These are phyloP conservation scores for Scomberomorus guttatus DNA, from an alignment of 2,797 vertebrate species.

Conservation along the genomic window DNA sequence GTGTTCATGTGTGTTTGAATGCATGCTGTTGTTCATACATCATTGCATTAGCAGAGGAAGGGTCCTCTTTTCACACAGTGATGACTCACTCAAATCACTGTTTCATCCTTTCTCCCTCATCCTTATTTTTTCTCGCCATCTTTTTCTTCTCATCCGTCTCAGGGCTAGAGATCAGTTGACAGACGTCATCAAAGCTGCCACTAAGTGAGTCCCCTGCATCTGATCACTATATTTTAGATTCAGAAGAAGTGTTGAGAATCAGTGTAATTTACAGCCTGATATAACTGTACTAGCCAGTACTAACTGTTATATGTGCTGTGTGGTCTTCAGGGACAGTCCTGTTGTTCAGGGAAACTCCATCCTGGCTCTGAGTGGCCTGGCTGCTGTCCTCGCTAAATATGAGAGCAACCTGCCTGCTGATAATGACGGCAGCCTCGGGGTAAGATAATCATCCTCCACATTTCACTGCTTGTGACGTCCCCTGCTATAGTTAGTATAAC, in stretches of 20 bases:
- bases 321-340: conserved; percentile 90
- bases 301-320: not conserved
- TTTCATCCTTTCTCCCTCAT: not conserved
- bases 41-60: conserved; percentile 34
- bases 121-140: not conserved
- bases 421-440: conserved; percentile 83
- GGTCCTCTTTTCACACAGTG: not conserved
- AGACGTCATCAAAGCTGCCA: conserved; percentile 91
- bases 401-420: conserved; percentile 91
- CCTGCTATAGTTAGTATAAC: not conserved
- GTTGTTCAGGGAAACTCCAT: conserved; percentile 96
- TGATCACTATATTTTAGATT: not conserved
- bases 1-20: not conserved
- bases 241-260: not conserved
- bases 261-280: not conserved
- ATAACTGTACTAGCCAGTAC: too few relatives aligned
- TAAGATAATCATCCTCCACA: conserved; percentile 61
- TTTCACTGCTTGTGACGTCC: not conserved
- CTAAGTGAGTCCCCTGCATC: conserved; percentile 70
- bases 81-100: not conserved
- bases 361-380: conserved; percentile 92
- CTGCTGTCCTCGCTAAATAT: conserved; percentile 89
- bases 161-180: conserved; percentile 95
- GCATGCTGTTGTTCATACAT: conserved; percentile 32
- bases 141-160: conserved; percentile 24